Evolutionary conservation across 2,888 invertebrate species (phyloP).

Genomic region (Lochmaea capreae): DNA sequence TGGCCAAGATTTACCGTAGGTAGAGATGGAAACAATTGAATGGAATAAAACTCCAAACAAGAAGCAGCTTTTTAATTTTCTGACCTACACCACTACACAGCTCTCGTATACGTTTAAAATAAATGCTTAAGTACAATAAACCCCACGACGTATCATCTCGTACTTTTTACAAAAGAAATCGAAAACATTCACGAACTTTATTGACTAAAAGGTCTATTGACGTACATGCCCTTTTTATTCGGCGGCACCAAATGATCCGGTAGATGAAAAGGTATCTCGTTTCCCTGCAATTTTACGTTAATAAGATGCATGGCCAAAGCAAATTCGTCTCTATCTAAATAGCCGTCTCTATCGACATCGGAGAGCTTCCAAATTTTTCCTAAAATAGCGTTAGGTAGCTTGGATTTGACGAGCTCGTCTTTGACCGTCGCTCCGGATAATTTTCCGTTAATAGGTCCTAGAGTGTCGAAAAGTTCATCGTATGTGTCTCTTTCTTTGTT

Average conservation of each 20-base stretch:
- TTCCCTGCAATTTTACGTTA: constrained; percentile 87
- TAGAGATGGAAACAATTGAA: too few species aligned
- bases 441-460: constrained; percentile 91
- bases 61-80: too few species aligned
- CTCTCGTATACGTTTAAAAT: too few species aligned
- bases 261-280: constrained; percentile 87
- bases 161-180: too few species aligned
- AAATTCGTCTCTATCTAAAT: constrained; percentile 95
- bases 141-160: too few species aligned
- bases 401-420: constrained; percentile 95
- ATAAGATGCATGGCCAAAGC: constrained; percentile 97
- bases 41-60: too few species aligned
- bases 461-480: constrained; percentile 82
- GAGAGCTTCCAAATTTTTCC: constrained; percentile 98
- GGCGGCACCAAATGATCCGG: constrained; percentile 93
- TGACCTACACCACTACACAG: too few species aligned
- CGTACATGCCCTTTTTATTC: constrained; percentile 69
- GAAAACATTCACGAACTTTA: background rate
- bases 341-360: constrained; percentile 94
- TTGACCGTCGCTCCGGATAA: constrained; percentile 92
- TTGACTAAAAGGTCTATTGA: background rate
- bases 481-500: constrained; percentile 86
- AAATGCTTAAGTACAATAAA: too few species aligned
- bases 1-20: too few species aligned
- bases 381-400: constrained; percentile 94